Evolutionary conservation across 2,797 vertebrate genomes (phyloP).

Genomic region (Alfaro cultratus): DNA sequence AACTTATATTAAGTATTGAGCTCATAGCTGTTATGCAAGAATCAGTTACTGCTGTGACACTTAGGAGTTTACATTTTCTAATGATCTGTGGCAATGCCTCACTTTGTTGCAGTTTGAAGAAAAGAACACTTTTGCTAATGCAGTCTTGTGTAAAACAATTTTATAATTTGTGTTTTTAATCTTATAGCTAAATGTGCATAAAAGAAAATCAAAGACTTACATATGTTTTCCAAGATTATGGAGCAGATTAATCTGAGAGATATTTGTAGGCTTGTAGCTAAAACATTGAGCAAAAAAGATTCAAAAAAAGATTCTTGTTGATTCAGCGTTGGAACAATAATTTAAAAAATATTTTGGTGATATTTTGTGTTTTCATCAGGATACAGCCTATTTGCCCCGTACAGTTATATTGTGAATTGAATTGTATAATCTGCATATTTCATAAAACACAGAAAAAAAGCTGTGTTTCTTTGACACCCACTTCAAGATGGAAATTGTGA

Average conservation of each 20-base stretch:
- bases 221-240: not conserved
- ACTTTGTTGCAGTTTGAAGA: not conserved
- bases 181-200: not conserved
- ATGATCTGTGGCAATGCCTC: not conserved
- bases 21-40: not conserved
- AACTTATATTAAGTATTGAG: not conserved
- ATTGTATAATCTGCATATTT: too few relatives aligned
- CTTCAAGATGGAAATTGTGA: too few relatives aligned
- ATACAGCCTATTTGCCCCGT: too few relatives aligned
- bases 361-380: too few relatives aligned
- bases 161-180: not conserved
- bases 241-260: not conserved
- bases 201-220: not conserved
- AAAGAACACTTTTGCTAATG: not conserved
- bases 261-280: not conserved
- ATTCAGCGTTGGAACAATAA: too few relatives aligned
- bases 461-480: too few relatives aligned
- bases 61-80: not conserved
- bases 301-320: too few relatives aligned
- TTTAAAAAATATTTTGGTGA: too few relatives aligned
- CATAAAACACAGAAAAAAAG: too few relatives aligned
- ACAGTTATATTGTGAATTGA: too few relatives aligned
- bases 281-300: not conserved
- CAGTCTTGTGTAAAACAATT: not conserved
- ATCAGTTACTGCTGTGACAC: not conserved